phyloP scores from a whole-genome alignment of 2,113 vertebrate genomes.

The Phasianus colchicus region DNA sequence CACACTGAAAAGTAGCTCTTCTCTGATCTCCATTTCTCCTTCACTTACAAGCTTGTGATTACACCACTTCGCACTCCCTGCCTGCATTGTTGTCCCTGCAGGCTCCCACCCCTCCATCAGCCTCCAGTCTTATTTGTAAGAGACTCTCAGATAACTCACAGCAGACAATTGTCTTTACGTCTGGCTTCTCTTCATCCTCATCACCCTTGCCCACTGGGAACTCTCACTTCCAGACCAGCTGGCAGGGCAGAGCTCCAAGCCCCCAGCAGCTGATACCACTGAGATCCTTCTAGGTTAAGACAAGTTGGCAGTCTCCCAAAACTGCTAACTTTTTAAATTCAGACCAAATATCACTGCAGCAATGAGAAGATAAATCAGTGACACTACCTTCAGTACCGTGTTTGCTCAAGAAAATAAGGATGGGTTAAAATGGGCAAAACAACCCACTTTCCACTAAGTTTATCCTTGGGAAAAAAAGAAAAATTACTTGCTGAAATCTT shows the following conservation, averaged over 20 bases:
- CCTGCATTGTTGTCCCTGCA: background rate
- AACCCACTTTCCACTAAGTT: background rate
- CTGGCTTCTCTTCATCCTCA: background rate
- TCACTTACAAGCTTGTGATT: background rate
- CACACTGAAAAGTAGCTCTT: background rate
- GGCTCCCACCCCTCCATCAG: fast-evolving
- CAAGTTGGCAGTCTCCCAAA: background rate
- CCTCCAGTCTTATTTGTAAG: background rate
- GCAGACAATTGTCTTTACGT: background rate
- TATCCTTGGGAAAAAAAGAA: background rate
- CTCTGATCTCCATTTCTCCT: background rate
- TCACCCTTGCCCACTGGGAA: background rate
- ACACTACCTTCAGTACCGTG: background rate
- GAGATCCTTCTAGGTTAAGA: background rate
- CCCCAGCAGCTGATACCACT: background rate
- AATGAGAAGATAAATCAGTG: background rate
- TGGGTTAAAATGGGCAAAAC: background rate
- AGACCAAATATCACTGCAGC: background rate
- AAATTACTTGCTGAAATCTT: background rate
- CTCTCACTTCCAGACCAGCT: background rate
- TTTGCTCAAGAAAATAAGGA: background rate
- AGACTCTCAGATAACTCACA: background rate
- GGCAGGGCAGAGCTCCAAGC: background rate
- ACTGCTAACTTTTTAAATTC: background rate
- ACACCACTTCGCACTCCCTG: background rate